phyloP scores from a whole-genome alignment of 1,140 invertebrate species.

The Drosophila hydei region DNA sequence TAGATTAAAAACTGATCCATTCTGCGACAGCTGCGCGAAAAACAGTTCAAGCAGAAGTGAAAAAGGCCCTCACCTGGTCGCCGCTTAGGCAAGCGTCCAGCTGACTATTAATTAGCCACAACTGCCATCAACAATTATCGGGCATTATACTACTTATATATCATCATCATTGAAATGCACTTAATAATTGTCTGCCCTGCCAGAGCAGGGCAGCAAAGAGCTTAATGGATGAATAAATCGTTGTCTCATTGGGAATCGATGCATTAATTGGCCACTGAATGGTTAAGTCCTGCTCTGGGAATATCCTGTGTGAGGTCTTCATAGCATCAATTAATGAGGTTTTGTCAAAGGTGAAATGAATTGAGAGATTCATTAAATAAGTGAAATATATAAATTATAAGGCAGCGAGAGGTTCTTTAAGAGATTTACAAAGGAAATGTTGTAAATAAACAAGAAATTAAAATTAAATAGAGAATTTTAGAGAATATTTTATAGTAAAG shows the following conservation, averaged over 20 bases:
- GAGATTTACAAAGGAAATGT: too few relatives aligned
- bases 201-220: conserved; percentile 2
- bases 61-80: not conserved
- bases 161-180: conserved; percentile 24
- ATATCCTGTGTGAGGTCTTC: conserved; percentile 14
- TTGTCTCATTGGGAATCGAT: conserved; percentile 29
- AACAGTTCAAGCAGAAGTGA: conserved; percentile 14
- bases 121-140: conserved; percentile 37
- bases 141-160: conserved; percentile 25
- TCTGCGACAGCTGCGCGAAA: conserved; percentile 53
- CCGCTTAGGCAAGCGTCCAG: conserved; percentile 6
- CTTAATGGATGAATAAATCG: conserved; percentile 40
- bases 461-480: too few relatives aligned
- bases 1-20: conserved; percentile 64
- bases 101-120: conserved; percentile 32
- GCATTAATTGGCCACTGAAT: conserved; percentile 34
- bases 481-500: too few relatives aligned
- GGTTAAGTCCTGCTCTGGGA: not conserved
- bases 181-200: conserved; percentile 16
- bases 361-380: not conserved
- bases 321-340: conserved; percentile 14
- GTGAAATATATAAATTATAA: not conserved
- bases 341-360: not conserved
- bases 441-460: too few relatives aligned
- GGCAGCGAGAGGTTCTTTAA: too few relatives aligned